Conservation (phyloP, 2,888 invertebrate species). For the Euzophera pinguis region DNA sequence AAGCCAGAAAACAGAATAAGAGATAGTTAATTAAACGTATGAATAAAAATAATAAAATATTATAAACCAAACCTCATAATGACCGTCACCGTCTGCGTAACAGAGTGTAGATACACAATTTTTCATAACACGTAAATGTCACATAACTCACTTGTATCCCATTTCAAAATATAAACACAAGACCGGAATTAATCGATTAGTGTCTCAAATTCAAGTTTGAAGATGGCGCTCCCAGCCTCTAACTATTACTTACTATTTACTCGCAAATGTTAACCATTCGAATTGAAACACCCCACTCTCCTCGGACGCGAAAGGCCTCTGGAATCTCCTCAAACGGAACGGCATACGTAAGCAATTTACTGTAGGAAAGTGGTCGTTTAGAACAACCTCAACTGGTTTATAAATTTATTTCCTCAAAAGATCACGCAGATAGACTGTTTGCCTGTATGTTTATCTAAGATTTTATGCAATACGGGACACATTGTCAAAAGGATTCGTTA, state of each 20-base stretch:
- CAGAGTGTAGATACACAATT: neutral
- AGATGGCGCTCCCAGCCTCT: slow-evolving; percentile 14
- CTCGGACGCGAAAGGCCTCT: slow-evolving; percentile 1
- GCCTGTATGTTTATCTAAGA: neutral
- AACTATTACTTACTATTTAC: neutral
- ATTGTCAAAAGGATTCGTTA: neutral
- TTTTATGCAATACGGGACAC: neutral
- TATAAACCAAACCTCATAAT: slow-evolving; percentile 5
- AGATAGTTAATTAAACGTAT: neutral
- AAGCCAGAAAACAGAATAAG: too few species aligned
- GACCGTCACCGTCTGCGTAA: neutral
- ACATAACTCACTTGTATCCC: slow-evolving; percentile 22
- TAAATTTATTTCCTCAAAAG: slow-evolving; percentile 1
- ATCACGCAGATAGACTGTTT: neutral
- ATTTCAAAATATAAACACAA: slow-evolving; percentile 13
- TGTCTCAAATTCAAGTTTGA: slow-evolving; percentile 17
- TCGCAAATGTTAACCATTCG: neutral
- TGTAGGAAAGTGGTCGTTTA: neutral
- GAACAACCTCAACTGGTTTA: neutral
- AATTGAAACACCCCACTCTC: slow-evolving; percentile 1
- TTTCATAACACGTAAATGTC: neutral
- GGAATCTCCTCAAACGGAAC: slow-evolving; percentile 5
- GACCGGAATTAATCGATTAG: slow-evolving; percentile 9
- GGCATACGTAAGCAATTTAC: slow-evolving; percentile 1
- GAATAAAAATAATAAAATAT: neutral